phyloP scores from a whole-genome alignment of 2,888 invertebrate species.

The Amblyjoppa fuscipennis region DNA sequence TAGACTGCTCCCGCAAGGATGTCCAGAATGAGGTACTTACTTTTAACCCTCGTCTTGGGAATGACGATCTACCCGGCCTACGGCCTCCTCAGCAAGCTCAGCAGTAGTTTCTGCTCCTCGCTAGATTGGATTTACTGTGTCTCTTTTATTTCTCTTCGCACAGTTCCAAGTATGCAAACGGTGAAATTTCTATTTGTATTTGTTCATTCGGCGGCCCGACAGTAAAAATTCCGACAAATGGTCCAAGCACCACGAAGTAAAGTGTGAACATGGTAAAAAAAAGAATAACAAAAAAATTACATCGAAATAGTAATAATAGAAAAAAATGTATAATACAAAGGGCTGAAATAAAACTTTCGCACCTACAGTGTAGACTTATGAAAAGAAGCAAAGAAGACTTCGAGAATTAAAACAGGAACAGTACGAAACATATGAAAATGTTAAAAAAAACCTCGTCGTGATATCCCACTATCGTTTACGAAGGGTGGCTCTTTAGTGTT shows the following conservation, averaged over 20 bases:
- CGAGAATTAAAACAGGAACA: background rate
- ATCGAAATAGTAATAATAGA: no score
- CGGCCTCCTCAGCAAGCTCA: constrained; percentile 3
- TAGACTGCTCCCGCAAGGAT: constrained; percentile 53
- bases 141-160: background rate
- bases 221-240: background rate
- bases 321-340: background rate
- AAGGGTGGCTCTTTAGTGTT: no score
- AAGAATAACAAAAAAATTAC: background rate
- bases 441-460: background rate
- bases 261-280: background rate
- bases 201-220: background rate
- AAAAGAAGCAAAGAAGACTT: background rate
- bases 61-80: constrained; percentile 29
- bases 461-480: no score
- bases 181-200: background rate
- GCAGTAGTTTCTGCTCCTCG: background rate
- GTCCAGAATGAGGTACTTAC: constrained; percentile 55
- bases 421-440: background rate
- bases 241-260: no score
- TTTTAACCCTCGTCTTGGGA: constrained; percentile 58
- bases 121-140: background rate
- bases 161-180: background rate
- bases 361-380: no score
- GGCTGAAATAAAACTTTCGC: no score